Conservation (phyloP, 2,888 invertebrate species). For the Orthosia gothica region DNA sequence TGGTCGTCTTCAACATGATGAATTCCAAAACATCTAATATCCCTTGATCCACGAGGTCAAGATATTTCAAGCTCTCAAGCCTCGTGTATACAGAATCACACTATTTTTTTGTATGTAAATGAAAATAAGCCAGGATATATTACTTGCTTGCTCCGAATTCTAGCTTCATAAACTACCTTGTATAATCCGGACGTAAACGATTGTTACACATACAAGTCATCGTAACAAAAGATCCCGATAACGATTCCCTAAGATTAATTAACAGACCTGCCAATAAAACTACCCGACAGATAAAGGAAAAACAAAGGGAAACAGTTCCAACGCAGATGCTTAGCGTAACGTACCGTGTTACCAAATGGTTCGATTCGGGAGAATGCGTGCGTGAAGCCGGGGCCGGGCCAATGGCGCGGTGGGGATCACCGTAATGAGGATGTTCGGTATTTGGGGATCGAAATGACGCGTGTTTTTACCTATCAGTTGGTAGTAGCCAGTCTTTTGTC, state of each 20-base stretch:
- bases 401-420: constrained; percentile 21
- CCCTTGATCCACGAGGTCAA: no score
- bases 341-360: constrained; percentile 38
- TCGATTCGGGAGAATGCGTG: constrained; percentile 34
- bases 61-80: not conserved
- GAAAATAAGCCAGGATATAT: not conserved
- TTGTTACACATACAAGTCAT: constrained; percentile 9
- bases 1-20: not conserved
- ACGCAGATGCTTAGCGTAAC: constrained; percentile 30
- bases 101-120: not conserved
- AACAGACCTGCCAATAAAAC: constrained; percentile 44
- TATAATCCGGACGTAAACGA: not conserved
- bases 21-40: not conserved
- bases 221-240: constrained; percentile 1
- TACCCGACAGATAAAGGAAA: constrained; percentile 27
- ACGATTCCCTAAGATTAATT: constrained; percentile 20
- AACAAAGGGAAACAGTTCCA: constrained; percentile 35
- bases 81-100: not conserved
- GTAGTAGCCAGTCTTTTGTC: not conserved
- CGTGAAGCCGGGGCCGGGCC: constrained; percentile 29
- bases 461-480: constrained; percentile 12
- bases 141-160: not conserved
- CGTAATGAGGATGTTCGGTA: constrained; percentile 37
- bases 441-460: constrained; percentile 10
- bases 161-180: not conserved